Evolutionary conservation across 1,140 invertebrate genomes (phyloP), one percentile per base, ranked within the genome.

Genomic region (Sesamia nonagrioides): DNA sequence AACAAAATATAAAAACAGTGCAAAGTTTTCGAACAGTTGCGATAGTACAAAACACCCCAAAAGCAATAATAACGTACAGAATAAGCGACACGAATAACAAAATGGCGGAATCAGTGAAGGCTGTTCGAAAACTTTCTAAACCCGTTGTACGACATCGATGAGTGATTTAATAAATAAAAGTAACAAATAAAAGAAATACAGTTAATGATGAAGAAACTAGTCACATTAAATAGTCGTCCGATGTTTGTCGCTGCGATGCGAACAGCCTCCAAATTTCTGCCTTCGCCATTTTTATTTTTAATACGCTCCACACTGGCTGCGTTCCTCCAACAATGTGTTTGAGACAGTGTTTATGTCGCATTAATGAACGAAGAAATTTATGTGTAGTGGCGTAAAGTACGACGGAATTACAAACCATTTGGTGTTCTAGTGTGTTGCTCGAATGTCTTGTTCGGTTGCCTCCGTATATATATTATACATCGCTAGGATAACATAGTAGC

Each of bases 101-200:
- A 91, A 94, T 93, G 90, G 94, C 95, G 95, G 95, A 95, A 93
- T 94, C 91, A 94, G 92, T 96, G 96, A 95, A 96, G 96, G 95
- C 96, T 96, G 96, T 96, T 97, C 96, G 96, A 96, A 96, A 97
- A 96, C 96, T 96, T 96, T 96, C 95, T 89, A 82, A 89, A 88
- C 78, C 80, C 86, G 85, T 83, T 87, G 82, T 86, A 84, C 84
- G 84, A 79, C 80, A 87, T 89, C 83, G 85, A 89, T 86, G 88
- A 88, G 54, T 81, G 74, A 81, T 42, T 66, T 66, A 66, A 66
- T 58, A 77, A 77, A 77, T 81, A 87, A 89, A 90, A 84, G 76
- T 80, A 87, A 85, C 63, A 91, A 91, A 89, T 84, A 89, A 89
- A 89, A 90, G 77, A 84, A 79, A 85, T 81, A 92, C 77, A 79